These are phyloP conservation scores for Hylaeus volcanicus DNA, from an alignment of 1,140 invertebrate genomes.

Conservation along the genomic window DNA sequence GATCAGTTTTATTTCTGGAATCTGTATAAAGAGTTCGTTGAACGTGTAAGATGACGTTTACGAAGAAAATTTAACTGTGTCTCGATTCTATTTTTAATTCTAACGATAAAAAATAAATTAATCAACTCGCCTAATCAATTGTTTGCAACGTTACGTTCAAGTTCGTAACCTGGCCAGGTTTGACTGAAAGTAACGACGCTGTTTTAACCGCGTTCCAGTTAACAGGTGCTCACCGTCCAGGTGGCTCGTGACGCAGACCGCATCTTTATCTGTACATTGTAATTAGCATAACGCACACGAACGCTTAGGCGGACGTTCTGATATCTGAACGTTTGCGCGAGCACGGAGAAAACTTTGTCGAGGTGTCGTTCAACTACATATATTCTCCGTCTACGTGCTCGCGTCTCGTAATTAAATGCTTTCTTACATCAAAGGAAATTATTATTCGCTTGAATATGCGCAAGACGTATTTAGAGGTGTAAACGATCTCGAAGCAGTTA, in stretches of 20 bases:
- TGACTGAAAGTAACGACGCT: not conserved
- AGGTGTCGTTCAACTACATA: constrained; percentile 16
- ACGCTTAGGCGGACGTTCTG: no score
- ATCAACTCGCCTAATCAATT: no score
- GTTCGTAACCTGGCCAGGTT: no score
- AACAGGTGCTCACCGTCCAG: not conserved
- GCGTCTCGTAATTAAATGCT: constrained; percentile 27
- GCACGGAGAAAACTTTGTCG: not conserved
- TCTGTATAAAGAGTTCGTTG: not conserved
- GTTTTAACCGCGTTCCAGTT: constrained; percentile 1
- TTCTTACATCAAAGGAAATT: constrained; percentile 39
- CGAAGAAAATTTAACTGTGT: no score
- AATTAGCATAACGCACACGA: constrained; percentile 20
- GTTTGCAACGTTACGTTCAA: no score
- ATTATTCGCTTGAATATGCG: constrained; percentile 6
- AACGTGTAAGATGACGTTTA: not conserved
- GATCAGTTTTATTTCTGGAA: not conserved
- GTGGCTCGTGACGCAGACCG: not conserved
- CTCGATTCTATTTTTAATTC: no score
- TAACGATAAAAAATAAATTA: not conserved
- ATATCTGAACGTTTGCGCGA: not conserved
- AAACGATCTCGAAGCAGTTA: not conserved
- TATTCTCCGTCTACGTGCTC: constrained; percentile 5
- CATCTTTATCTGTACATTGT: constrained; percentile 3
- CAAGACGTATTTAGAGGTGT: constrained; percentile 3